Conservation (phyloP, 92 coral and sea anemone species). For the Siderastrea radians region DNA sequence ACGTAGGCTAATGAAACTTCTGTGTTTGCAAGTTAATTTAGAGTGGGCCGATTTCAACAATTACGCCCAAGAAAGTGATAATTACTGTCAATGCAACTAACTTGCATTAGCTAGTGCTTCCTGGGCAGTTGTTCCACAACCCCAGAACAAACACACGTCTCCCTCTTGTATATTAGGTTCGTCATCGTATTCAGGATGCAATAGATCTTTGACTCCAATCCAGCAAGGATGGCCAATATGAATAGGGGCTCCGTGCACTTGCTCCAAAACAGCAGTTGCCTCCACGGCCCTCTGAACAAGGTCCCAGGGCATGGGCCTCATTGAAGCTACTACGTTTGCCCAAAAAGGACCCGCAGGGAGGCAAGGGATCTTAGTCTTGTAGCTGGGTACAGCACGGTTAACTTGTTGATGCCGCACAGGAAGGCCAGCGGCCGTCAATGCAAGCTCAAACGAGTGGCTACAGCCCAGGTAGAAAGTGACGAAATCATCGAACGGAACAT, state of each 20-base stretch:
- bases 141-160: constrained; percentile 59
- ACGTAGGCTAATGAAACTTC: too few species aligned
- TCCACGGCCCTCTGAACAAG: constrained; percentile 45
- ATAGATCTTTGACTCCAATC: constrained; percentile 49
- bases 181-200: constrained; percentile 49
- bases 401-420: constrained; percentile 30
- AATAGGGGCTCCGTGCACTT: constrained; percentile 65
- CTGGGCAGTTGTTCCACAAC: constrained; percentile 43
- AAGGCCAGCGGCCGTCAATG: constrained; percentile 32
- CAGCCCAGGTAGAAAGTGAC: constrained; percentile 61
- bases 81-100: background rate
- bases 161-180: constrained; percentile 28
- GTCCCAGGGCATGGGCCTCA: constrained; percentile 51
- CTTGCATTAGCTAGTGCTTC: constrained; percentile 22
- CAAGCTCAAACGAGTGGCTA: constrained; percentile 59
- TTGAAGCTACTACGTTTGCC: constrained; percentile 44
- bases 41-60: too few species aligned
- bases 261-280: constrained; percentile 48
- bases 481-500: constrained; percentile 55
- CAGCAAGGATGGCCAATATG: constrained; percentile 56
- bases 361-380: constrained; percentile 50
- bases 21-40: too few species aligned
- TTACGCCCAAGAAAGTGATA: too few species aligned
- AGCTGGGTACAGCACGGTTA: constrained; percentile 50
- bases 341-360: constrained; percentile 44